Conservation (phyloP, 1,140 invertebrate genomes). For the Paracyclopina nana region DNA sequence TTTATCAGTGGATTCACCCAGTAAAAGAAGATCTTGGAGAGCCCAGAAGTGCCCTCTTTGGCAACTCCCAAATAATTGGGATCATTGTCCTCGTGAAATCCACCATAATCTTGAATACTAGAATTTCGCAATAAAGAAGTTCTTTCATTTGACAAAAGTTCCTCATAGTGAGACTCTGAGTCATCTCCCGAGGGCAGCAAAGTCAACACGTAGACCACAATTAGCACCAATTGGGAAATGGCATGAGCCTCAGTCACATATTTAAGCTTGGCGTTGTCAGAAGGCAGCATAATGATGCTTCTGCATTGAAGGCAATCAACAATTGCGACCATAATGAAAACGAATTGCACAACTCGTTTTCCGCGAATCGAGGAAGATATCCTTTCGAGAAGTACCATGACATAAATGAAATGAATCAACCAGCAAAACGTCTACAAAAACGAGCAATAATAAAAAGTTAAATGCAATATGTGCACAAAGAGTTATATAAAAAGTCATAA, state of each 20-base stretch:
- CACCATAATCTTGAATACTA: too few relatives aligned
- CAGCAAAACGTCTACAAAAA: constrained; percentile 51
- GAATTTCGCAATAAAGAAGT: too few relatives aligned
- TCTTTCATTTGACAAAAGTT: constrained; percentile 24
- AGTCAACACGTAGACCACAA: constrained; percentile 24
- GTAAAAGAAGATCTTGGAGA: constrained; percentile 55
- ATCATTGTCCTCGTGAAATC: constrained; percentile 42
- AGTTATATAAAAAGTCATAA: too few relatives aligned
- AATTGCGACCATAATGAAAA: constrained; percentile 41
- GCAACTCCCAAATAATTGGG: constrained; percentile 49
- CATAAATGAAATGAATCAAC: constrained; percentile 53
- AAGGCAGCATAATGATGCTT: constrained; percentile 23
- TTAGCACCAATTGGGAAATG: constrained; percentile 21
- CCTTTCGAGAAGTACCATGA: constrained; percentile 39
- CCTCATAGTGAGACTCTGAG: constrained; percentile 24
- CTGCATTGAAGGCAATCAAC: constrained; percentile 25
- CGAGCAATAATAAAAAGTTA: too few relatives aligned
- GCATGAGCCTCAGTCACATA: constrained; percentile 22
- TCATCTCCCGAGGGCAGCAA: constrained; percentile 22
- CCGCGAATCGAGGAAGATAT: constrained; percentile 41
- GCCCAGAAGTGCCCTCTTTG: constrained; percentile 45
- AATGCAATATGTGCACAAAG: too few relatives aligned
- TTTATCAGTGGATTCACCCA: constrained; percentile 70
- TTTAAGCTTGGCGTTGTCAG: constrained; percentile 25
- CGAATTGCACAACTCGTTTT: constrained; percentile 39